Percentiles rank a stretch among this genome's conserved stretches.
Evolutionary conservation across 2,888 invertebrate species (phyloP).

Genomic region (Drosophila falleni): DNA sequence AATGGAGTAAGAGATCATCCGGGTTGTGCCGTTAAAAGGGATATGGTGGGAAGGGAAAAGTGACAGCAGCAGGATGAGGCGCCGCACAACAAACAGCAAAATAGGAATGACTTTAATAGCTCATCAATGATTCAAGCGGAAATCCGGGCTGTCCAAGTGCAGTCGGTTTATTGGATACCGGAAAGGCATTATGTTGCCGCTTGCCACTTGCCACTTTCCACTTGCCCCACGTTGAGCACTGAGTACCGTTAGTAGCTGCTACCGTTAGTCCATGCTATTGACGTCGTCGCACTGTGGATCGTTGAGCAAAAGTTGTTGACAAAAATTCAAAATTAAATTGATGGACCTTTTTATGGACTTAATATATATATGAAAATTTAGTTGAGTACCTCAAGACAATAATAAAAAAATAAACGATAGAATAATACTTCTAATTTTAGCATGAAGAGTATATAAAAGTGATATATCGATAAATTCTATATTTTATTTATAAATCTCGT

Average conservation of each 20-base stretch:
- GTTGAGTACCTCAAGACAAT: too few species aligned
- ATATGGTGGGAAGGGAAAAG: fast-evolving
- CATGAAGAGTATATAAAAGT: too few species aligned
- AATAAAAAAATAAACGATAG: too few species aligned
- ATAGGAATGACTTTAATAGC: conserved; percentile 85
- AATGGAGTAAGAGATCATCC: conserved; percentile 14
- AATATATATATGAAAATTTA: too few species aligned
- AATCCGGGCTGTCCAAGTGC: conserved; percentile 85
- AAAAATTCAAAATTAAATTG: too few species aligned
- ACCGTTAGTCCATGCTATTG: conserved; percentile 13
- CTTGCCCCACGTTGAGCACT: not conserved
- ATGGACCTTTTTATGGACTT: too few species aligned
- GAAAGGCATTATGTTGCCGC: conserved; percentile 81
- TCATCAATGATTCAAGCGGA: conserved; percentile 86
- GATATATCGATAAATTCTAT: too few species aligned
- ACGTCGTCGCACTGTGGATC: conserved; percentile 1
- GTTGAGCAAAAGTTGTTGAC: not conserved
- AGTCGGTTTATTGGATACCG: conserved; percentile 84
- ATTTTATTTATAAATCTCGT: too few species aligned
- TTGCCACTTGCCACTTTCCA: conserved; percentile 15
- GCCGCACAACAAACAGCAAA: conserved; percentile 74
- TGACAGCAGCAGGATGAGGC: not conserved
- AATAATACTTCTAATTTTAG: too few species aligned
- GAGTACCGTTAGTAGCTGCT: conserved; percentile 19
- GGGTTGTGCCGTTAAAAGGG: not conserved